These are phyloP conservation scores for Sphaeridia pumilis DNA, from an alignment of 2,888 invertebrate species.

Conservation along the genomic window DNA sequence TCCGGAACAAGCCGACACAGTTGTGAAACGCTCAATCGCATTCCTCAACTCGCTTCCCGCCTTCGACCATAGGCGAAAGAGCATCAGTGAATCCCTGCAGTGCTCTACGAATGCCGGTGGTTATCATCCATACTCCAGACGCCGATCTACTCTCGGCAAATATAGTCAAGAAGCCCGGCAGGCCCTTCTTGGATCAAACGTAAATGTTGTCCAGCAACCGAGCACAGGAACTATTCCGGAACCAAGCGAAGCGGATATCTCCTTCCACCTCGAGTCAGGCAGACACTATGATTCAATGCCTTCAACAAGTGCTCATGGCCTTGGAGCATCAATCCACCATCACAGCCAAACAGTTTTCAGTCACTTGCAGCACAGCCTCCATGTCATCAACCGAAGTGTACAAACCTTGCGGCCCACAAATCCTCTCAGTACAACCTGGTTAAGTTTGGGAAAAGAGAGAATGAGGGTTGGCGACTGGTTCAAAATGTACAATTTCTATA, in stretches of 20 bases:
- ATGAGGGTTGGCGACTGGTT: slow-evolving; percentile 31
- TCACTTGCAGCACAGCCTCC: slow-evolving; percentile 11
- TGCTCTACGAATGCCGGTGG: slow-evolving; percentile 5
- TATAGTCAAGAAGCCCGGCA: slow-evolving; percentile 15
- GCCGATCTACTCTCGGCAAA: slow-evolving; percentile 7
- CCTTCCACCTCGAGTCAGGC: slow-evolving; percentile 10
- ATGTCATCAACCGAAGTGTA: slow-evolving; percentile 12
- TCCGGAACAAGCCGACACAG: slow-evolving; percentile 44
- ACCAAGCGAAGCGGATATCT: neutral
- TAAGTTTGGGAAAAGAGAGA: slow-evolving; percentile 24
- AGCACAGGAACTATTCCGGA: neutral
- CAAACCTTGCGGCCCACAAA: slow-evolving; percentile 14
- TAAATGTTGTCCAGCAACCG: neutral
- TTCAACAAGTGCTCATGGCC: neutral
- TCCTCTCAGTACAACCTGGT: slow-evolving; percentile 18
- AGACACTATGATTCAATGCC: slow-evolving; percentile 6
- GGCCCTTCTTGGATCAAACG: slow-evolving; percentile 9
- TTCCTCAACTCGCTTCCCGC: slow-evolving; percentile 18
- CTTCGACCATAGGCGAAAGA: slow-evolving; percentile 4
- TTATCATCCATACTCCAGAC: neutral
- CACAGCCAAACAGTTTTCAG: neutral
- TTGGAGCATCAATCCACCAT: neutral
- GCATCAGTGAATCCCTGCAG: slow-evolving; percentile 11
- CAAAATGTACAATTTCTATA: slow-evolving; percentile 29
- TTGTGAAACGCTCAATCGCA: slow-evolving; percentile 24